Conservation (phyloP, 2,888 invertebrate genomes). For the Agrilus mali region DNA sequence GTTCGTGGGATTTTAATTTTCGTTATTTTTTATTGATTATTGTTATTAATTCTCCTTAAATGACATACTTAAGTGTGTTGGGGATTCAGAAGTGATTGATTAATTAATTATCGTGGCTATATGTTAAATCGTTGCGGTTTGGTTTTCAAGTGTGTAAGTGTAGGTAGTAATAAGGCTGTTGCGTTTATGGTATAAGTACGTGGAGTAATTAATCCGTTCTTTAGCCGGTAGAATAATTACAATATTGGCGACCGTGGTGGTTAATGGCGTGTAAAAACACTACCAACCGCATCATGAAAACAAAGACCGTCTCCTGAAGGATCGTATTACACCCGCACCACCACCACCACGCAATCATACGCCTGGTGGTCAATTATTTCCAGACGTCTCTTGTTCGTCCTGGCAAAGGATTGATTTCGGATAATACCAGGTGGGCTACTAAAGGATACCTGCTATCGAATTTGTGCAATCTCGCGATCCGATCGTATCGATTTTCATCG, state of each 20-base stretch:
- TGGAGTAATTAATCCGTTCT: too few species aligned
- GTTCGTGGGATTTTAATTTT: too few species aligned
- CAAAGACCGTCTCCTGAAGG: conserved; percentile 10
- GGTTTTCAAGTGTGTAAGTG: too few species aligned
- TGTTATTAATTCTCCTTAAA: too few species aligned
- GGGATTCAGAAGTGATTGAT: too few species aligned
- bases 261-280: conserved; percentile 13
- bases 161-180: too few species aligned
- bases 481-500: not conserved
- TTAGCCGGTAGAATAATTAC: conserved; percentile 11
- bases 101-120: too few species aligned
- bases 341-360: conserved; percentile 14
- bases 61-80: too few species aligned
- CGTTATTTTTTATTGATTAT: too few species aligned
- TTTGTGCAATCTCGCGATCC: conserved; percentile 1
- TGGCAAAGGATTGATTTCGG: conserved; percentile 16
- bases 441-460: not conserved
- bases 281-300: conserved; percentile 2
- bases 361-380: conserved; percentile 20
- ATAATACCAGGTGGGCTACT: conserved; percentile 15
- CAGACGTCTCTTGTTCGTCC: conserved; percentile 13
- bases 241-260: conserved; percentile 11
- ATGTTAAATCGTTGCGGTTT: too few species aligned
- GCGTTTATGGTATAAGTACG: too few species aligned
- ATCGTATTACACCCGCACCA: conserved; percentile 14